Base-by-base conservation (phyloP, 1,140 invertebrate genomes). In the Cotesia vestalis region DNA sequence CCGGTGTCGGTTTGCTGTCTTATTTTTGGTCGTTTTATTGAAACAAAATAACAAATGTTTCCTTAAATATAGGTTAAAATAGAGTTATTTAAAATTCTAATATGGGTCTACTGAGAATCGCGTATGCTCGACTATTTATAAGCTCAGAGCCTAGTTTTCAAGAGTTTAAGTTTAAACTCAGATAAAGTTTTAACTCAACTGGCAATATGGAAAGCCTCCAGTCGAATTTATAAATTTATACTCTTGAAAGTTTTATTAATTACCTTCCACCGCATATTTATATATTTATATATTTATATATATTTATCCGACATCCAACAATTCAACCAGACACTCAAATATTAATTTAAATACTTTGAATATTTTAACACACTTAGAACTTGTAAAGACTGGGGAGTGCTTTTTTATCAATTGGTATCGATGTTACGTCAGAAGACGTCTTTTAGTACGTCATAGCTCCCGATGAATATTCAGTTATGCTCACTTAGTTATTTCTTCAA, bases 171-270 rank as follows among this genome's bases (percentile, higher is more conserved):
- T 34, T 27, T 17, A 35, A 34, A 35, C 11, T n/a, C 17, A 14
- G 60, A 62, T 62, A 62, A 27, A 27, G 27, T 27, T 27, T 27
- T 27, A 27, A 27, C 27, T 27, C 27, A 27, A 62, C 60, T 62
- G 60, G 60, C 60, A 62, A 62, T 62, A 62, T 35, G 60, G 27
- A 62, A 62, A 62, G 60, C 27, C 35, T 62, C 60, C 12, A 60
- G 60, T n/a, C 12, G 11, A 62, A 36, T 62, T 35, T 46, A 46
- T 46, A 46, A 62, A 36, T 62, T 35, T 46, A 46, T 46, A 46
- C 53, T 57, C n/a, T 57, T 57, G 53, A 57, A 57, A 57, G 40
- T 46, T 46, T 46, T 46, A 46, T 46, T 46, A 46, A 46, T 46
- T 46, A 46, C 40, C 11, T 46, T 46, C 11, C 6, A 46, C 6